phyloP scores from a whole-genome alignment of 2,797 vertebrate species.

The Crenuchus spilurus region DNA sequence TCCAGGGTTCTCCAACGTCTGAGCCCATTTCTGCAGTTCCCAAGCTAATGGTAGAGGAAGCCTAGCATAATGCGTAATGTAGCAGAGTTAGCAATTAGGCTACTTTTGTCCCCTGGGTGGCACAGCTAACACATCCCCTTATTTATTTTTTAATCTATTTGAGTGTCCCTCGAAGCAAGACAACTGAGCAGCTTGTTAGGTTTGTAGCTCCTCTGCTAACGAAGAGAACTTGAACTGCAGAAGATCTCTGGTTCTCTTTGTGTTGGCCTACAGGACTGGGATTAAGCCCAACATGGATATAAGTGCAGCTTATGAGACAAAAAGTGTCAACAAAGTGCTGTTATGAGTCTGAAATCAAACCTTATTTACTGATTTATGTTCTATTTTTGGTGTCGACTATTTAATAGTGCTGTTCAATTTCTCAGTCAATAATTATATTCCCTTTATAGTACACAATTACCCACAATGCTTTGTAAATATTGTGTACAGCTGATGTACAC shows the following conservation, averaged over 20 bases:
- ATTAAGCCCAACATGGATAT: too few relatives aligned
- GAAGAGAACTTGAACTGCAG: background rate
- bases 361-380: too few relatives aligned
- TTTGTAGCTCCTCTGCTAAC: slow-evolving; percentile 15
- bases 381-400: too few relatives aligned
- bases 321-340: too few relatives aligned
- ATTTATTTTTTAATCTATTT: slow-evolving; percentile 31
- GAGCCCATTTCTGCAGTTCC: background rate
- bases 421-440: too few relatives aligned
- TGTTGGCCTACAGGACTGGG: too few relatives aligned
- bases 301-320: too few relatives aligned
- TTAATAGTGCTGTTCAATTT: too few relatives aligned
- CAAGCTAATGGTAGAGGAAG: slow-evolving; percentile 1
- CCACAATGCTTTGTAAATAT: too few relatives aligned
- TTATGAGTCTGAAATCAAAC: too few relatives aligned
- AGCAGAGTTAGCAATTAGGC: background rate
- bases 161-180: slow-evolving; percentile 13
- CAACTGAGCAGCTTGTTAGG: background rate
- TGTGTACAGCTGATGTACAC: too few relatives aligned
- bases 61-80: slow-evolving; percentile 10
- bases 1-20: background rate
- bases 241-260: background rate
- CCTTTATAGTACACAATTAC: too few relatives aligned
- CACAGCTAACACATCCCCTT: slow-evolving; percentile 15
- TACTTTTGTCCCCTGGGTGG: slow-evolving; percentile 9